Base-by-base conservation (phyloP, 1,140 invertebrate species). In the Leptoteleia sp. region DNA sequence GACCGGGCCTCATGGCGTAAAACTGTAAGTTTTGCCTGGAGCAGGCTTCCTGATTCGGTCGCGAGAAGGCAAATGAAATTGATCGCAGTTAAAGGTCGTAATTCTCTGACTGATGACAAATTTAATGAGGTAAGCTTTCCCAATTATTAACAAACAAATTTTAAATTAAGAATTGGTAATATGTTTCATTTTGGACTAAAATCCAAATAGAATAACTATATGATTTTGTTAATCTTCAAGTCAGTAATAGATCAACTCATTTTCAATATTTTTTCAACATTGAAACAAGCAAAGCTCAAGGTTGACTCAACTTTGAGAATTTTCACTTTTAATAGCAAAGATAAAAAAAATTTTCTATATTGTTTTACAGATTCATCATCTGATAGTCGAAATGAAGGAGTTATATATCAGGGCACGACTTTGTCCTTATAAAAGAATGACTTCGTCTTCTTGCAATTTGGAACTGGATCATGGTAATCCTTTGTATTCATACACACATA, bases 371-470 rank as follows among this genome's bases (percentile, higher is more conserved):
- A 91, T 95, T 59, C 92, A 93, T 82, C 91, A 93, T 79, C 76
- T 95, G n/a, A 92, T 94, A 62, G 90, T 92, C 0, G 92, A 95
- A 81, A 96, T 96, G 95, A 94, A 95, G 84, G 94, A 94, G 75
- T 90, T 94, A 4, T 96, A 95, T 84, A 91, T 92, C n/a, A 91
- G 92, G 57, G 92, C 92, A 0, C 91, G 91, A 80, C 89, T 95
- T n/a, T 95, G 94, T 80, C 92, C 94, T 0, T 94, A 91, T 62
- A 91, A 90, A 27, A 89, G 86, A 52, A 87, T 85, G 59, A 86
- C 86, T 4, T 79, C 89, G 1, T 80, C 89, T 4, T 91, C 92
- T 55, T 95, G 94, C 77, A 92, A 94, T 82, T 89, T 95, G 79
- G 91, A 91, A 48, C 79, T 95, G 4, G 94, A 94, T 61, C 92